These are phyloP conservation scores for Sepioteuthis lessoniana DNA, from an alignment of 2,888 invertebrate species.

Conservation along the genomic window DNA sequence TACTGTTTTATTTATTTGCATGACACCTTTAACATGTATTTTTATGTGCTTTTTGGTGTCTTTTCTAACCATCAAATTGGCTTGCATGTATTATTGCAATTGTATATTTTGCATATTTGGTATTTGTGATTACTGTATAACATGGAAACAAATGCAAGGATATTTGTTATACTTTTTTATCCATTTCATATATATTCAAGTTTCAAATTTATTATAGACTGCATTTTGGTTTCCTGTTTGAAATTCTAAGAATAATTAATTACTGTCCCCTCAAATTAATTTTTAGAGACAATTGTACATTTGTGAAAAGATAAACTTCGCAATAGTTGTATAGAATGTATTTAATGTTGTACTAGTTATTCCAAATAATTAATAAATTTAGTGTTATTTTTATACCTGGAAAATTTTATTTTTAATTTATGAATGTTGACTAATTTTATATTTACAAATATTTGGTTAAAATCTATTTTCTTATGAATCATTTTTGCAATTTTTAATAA, in stretches of 20 bases:
- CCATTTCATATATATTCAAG: neutral
- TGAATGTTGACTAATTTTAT: neutral
- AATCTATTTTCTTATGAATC: neutral
- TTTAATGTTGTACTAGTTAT: too few relatives aligned
- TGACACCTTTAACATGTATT: neutral
- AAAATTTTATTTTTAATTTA: neutral
- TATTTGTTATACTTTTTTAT: neutral
- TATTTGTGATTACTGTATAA: neutral
- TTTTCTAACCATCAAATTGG: neutral
- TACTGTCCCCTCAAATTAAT: neutral
- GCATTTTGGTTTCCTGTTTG: neutral
- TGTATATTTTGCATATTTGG: neutral
- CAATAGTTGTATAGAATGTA: too few relatives aligned
- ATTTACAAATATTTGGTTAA: neutral
- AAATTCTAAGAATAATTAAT: neutral
- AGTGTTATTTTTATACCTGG: neutral
- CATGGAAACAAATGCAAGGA: neutral
- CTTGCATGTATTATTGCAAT: slow-evolving; percentile 5
- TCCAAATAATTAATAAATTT: neutral
- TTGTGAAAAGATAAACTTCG: too few relatives aligned
- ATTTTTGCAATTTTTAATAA: too few relatives aligned
- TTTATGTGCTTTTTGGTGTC: neutral
- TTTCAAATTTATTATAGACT: neutral
- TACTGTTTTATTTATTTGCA: neutral
- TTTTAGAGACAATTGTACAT: neutral